Base-by-base conservation (phyloP, 2,113 vertebrate genomes). In the Tympanuchus pallidicinctus region DNA sequence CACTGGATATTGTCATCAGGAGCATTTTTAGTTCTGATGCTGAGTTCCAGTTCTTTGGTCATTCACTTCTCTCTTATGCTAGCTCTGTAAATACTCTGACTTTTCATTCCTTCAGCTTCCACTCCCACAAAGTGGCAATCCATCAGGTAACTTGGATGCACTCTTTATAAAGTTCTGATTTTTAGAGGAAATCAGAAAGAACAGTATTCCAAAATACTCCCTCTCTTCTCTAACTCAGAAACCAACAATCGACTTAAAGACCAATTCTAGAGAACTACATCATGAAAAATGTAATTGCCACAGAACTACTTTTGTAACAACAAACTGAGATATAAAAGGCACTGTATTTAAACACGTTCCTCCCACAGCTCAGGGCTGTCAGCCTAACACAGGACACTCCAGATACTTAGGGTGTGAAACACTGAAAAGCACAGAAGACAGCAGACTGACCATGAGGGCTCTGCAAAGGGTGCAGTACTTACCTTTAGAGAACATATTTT, bases 401-500 rank as follows among this genome's bases (percentile, higher is more conserved):
- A 63, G 60, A 86, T 4, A 43, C 9, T 3, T 67, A 59, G 48
- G 16, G 11, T 69, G n/a, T 42, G 21, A 86, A 74, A 90, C 32
- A 60, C 38, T 32, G 54, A 59, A 32, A 87, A 90, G n/a, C 43
- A 93, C 74, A 85, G 80, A 88, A 95, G 75, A 74, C 88, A 75
- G 32, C 25, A 48, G 76, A 80, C 75, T 75, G 89, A 71, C 22
- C 84, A 74, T 67, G 27, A 3, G 22, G 59, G 85, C 63, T 97
- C 83, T 88, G 95, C 88, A 97, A 93, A 98, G 76, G 80, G 95
- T 89, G 93, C 91, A 88, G 75, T 72, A 91, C 81, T 91, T 96
- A 96, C 82, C 93, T 97, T 95, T 74, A 93, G 61, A 97, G 96
- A 98, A 95, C 97, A 98, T 98, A 98, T 98, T 97, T 98, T 98